Evolutionary conservation across 1,140 invertebrate genomes (phyloP), one percentile per base, ranked within the genome.

Genomic region (Leptestheria dahalacensis): DNA sequence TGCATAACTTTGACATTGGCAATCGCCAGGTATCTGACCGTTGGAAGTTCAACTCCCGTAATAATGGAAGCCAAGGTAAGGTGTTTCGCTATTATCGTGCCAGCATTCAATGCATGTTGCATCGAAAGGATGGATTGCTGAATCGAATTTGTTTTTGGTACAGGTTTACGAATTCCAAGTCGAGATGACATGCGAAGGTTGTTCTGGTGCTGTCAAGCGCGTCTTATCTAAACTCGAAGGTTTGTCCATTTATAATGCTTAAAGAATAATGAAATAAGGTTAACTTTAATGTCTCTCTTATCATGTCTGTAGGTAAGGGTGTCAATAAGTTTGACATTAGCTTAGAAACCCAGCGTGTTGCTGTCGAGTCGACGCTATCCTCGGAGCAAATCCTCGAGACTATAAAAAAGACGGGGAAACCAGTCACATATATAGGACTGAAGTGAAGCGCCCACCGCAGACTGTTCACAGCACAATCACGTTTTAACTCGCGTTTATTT

Each of bases 131-230:
- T n/a, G n/a, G n/a, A n/a, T n/a, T n/a, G n/a, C n/a, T n/a, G n/a
- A n/a, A n/a, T 41, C 15, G 6, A 53, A 53, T n/a, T 3, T 6
- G 3, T 56, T 58, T 67, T 61, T 61, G 59, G 75, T 74, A 54
- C 67, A 88, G 84, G 77, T 80, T 48, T 81, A 90, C 68, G 79
- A 84, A 71, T 93, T 86, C 69, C 80, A 82, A 66, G 88, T 92
- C 20, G 83, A 82, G 68, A 93, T 93, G 90, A 88, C 86, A 1
- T 93, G 90, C 69, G 86, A 86, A 69, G 88, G 90, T 21, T 93
- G 90, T 71, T 84, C 87, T 6, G 81, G 78, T 49, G 84, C 88
- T 50, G 85, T 91, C 2, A 81, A 86, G 67, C 78, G 82, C 68
- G 86, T 91, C 28, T 72, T 93, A 6, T 79, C 75, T 49, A 86